Conservation (phyloP, 1,140 invertebrate genomes). For the Muscidifurax raptorellus region DNA sequence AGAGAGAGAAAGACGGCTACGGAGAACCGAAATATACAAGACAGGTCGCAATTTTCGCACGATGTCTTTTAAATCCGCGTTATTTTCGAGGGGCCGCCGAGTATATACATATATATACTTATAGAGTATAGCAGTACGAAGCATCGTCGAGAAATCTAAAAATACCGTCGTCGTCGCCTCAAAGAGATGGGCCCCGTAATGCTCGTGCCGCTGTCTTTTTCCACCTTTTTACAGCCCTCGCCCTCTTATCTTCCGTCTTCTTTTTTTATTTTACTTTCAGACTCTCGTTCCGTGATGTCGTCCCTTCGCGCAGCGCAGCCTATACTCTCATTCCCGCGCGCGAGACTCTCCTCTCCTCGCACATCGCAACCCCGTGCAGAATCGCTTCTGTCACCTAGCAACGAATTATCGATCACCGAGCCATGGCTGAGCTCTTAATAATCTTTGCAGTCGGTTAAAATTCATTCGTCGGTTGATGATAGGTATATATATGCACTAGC, state of each 20-base stretch:
- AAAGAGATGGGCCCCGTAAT: conserved; percentile 36
- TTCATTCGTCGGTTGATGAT: conserved; percentile 49
- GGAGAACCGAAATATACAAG: neutral
- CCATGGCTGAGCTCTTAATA: conserved; percentile 52
- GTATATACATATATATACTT: neutral
- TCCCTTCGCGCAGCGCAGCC: conserved; percentile 8
- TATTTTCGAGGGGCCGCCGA: conserved; percentile 25
- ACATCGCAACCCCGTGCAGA: conserved; percentile 46
- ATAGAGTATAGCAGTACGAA: neutral
- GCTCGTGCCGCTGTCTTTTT: conserved; percentile 15
- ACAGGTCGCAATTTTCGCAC: conserved; percentile 9
- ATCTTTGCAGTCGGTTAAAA: conserved; percentile 55
- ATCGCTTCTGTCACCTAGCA: conserved; percentile 57
- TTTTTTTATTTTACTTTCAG: conserved; percentile 33
- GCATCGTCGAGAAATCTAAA: conserved; percentile 42
- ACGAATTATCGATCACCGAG: conserved; percentile 56
- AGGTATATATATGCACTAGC: no score
- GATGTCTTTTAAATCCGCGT: conserved; percentile 38
- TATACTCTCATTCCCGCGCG: conserved; percentile 31
- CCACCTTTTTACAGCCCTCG: conserved; percentile 29
- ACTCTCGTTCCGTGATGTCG: conserved; percentile 25
- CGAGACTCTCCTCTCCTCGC: conserved; percentile 40
- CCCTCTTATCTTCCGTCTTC: conserved; percentile 32
- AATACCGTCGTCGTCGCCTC: conserved; percentile 15
- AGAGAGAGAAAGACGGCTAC: neutral